Base-by-base conservation (phyloP, 2,888 invertebrate genomes). In the Eucera pruinosa region DNA sequence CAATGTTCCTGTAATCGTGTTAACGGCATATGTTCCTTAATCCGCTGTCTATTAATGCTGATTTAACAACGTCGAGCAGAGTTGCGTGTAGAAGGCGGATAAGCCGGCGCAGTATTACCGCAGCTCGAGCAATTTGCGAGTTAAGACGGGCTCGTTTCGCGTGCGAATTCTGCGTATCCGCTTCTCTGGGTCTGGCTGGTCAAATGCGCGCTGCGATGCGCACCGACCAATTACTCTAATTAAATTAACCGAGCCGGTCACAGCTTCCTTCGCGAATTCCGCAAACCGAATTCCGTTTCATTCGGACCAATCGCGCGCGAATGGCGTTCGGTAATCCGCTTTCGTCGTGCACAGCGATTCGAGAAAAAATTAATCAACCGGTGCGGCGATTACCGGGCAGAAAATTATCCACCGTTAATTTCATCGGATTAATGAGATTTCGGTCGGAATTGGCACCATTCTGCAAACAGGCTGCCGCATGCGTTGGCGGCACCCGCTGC, bases 21-120 rank as follows among this genome's bases (percentile, higher is more conserved):
- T 67, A 74, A 66, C 58, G 55, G 48, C 60, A 52, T 54, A 41
- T 52, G 72, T 67, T 52, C 54, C 62, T 33, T 70, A 64, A 80
- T 69, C 77, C 64, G 11, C n/a, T 57, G 68, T 64, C 76, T 66
- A 73, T 69, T 80, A 73, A 81, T 73, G 55, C 70, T 52, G 81
- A 80, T 80, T 73, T 68, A 80, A 64, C 73, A 78, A 65, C 67
- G 67, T 50, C 54, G 47, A 39, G n/a, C 20, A 25, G 6, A 25
- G 62, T 23, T 30, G 70, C 57, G 60, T 48, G 69, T 73, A 58
- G 75, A 47, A 50, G 15, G 58, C 48, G 78, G 62, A 64, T 78
- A 79, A 78, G 61, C 76, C 74, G 61, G 62, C 43, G 36, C 77
- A 33, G 30, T 23, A 36, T 48, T 54, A 78, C 25, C 13, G 43